Percentiles rank a stretch among this genome's conserved stretches.
phyloP scores from a whole-genome alignment of 2,888 invertebrate genomes.

The Laothoe populi region DNA sequence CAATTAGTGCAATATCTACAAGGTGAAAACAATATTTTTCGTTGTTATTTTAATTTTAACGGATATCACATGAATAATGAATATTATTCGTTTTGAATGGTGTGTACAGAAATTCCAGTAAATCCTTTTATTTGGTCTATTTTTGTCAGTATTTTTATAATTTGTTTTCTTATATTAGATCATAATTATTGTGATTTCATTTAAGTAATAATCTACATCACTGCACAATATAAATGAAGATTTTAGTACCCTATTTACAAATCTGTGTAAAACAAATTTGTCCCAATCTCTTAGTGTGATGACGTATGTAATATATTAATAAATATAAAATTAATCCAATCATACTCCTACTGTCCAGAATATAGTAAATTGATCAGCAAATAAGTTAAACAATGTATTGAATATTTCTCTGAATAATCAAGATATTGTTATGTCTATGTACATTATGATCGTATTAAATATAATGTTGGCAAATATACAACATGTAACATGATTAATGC shows the following conservation, averaged over 20 bases:
- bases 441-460: neutral
- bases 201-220: neutral
- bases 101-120: neutral
- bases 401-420: no score
- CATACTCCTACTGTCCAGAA: neutral
- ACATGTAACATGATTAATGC: no score
- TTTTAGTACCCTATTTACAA: neutral
- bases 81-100: neutral
- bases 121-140: neutral
- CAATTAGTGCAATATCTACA: neutral
- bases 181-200: slow-evolving; percentile 19
- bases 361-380: neutral
- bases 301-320: neutral
- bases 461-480: neutral
- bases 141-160: neutral
- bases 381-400: no score
- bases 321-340: neutral
- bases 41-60: neutral
- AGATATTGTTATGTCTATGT: neutral
- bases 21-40: slow-evolving; percentile 5
- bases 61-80: neutral
- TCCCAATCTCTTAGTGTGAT: neutral
- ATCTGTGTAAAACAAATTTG: neutral
- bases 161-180: neutral
- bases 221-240: neutral